Percentiles rank a stretch among this genome's conserved stretches.
Evolutionary conservation across 2,113 vertebrate species (phyloP).

Genomic region (Heteronetta atricapilla): DNA sequence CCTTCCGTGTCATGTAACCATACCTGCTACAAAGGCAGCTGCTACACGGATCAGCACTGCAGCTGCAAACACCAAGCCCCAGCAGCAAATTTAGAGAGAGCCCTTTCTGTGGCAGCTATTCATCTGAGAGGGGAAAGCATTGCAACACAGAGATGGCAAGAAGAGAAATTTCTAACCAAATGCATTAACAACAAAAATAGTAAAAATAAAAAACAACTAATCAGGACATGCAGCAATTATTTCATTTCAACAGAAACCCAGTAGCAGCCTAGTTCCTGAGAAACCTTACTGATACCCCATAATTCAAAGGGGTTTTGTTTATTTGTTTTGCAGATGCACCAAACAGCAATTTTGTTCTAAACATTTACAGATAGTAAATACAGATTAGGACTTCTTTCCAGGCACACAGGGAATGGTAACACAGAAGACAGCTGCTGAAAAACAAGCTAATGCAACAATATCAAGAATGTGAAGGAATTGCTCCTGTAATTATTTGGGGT

Average conservation of each 20-base stretch:
- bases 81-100: not conserved
- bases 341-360: not conserved
- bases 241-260: not conserved
- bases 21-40: not conserved
- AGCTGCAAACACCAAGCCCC: not conserved
- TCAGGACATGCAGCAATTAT: not conserved
- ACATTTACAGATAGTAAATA: not conserved
- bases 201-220: not conserved
- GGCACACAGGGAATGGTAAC: not conserved
- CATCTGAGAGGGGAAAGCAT: not conserved
- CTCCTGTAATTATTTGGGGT: not conserved
- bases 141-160: not conserved
- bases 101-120: fast-evolving
- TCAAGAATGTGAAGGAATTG: fast-evolving
- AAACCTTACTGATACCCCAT: not conserved
- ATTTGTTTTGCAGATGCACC: not conserved
- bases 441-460: not conserved
- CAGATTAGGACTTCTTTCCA: not conserved
- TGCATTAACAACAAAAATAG: not conserved
- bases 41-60: fast-evolving
- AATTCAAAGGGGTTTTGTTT: not conserved
- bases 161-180: not conserved
- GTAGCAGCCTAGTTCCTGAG: not conserved
- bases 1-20: fast-evolving
- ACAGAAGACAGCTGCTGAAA: not conserved